These are phyloP conservation scores for Anastrepha obliqua DNA, from an alignment of 1,140 invertebrate species.

Conservation along the genomic window DNA sequence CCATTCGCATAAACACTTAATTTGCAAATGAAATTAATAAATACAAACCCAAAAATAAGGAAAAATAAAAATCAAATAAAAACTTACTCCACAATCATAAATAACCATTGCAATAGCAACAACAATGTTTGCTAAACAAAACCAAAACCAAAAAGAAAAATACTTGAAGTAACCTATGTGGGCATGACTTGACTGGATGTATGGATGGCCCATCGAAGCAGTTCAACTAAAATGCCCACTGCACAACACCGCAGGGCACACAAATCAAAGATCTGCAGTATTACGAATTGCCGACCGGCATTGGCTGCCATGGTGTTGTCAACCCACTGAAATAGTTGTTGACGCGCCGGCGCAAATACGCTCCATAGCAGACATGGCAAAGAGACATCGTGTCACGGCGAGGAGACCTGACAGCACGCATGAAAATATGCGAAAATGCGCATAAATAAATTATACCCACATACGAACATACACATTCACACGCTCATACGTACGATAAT, in stretches of 20 bases:
- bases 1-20: not conserved
- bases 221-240: not conserved
- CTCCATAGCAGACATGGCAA: not conserved
- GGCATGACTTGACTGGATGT: not conserved
- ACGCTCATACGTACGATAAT: not conserved
- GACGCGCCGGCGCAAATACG: conserved; percentile 1
- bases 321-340: conserved; percentile 5
- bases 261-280: not conserved
- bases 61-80: not conserved
- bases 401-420: not conserved
- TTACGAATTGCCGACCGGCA: not conserved
- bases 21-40: not conserved
- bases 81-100: not conserved
- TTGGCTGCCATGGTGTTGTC: not conserved
- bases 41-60: not conserved
- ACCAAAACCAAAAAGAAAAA: not conserved
- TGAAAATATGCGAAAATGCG: conserved; percentile 15
- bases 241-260: not conserved
- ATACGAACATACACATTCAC: no score
- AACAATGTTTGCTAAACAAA: not conserved
- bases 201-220: not conserved
- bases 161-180: not conserved
- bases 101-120: not conserved
- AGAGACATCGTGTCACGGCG: not conserved
- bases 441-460: not conserved